These are phyloP conservation scores for Gallinago undulata DNA, from an alignment of 2,113 vertebrate species.

Conservation along the genomic window DNA sequence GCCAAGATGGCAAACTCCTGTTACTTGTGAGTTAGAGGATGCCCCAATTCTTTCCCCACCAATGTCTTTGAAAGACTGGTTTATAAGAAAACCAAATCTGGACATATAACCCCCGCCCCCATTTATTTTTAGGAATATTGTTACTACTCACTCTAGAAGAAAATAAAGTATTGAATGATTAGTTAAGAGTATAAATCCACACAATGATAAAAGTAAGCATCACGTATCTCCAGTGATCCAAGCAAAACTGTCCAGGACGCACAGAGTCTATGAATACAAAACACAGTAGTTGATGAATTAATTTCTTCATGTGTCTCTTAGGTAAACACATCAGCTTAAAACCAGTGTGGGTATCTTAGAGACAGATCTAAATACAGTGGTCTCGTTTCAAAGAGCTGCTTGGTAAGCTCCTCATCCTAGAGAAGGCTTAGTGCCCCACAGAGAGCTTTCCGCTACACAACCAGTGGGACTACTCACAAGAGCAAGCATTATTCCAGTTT, in stretches of 20 bases:
- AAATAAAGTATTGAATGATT: background rate
- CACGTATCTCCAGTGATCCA: background rate
- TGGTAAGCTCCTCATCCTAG: background rate
- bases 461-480: background rate
- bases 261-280: background rate
- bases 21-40: background rate
- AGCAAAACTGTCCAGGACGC: background rate
- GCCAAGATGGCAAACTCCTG: background rate
- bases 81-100: background rate
- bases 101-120: rapidly evolving
- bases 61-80: background rate
- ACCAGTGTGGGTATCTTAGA: background rate
- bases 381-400: background rate
- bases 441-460: background rate
- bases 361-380: background rate
- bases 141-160: background rate
- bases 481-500: background rate
- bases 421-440: background rate
- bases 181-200: background rate
- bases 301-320: background rate
- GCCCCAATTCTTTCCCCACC: background rate
- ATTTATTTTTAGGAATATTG: background rate
- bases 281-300: background rate
- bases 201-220: background rate
- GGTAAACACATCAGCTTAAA: background rate